Base-by-base conservation (phyloP, 2,113 vertebrate species). In the Perccottus glenii region DNA sequence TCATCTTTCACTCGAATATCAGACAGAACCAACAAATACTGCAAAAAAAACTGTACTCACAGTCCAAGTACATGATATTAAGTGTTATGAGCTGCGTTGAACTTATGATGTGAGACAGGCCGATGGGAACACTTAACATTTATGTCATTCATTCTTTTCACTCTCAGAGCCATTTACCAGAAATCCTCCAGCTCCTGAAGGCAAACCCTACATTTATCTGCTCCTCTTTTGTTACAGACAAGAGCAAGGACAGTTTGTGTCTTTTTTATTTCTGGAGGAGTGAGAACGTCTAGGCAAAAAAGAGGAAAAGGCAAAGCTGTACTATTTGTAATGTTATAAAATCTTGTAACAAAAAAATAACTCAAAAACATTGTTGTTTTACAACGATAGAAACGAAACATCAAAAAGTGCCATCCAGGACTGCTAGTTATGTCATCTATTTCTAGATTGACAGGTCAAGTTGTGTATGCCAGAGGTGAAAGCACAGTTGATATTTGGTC, bases 51-150 rank as follows among this genome's bases (percentile, higher is more conserved):
- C 19, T 27, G 19, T 27, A 27, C 19, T 27, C 5, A 40, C 44
- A 46, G 44, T 46, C 44, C 12, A 27, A 40, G 38, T 40, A 3
- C 38, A 40, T 40, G 11, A 12, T 11, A 46, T 46, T 27, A 27
- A 27, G 44, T 46, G 15, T 33, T 14, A 14, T 14, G 51, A 15
- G 32, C 32, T 45, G 27, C 49, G 61, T 67, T 36, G 42, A 60
- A 45, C 15, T 11, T 55, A 70, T 19, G 43, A 12, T 8, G 16
- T 5, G 5, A 60, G 50, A 60, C 55, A 6, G 9, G 65, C 65
- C 77, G 62, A 38, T 6, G 44, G 52, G 75, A 69, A 68, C 12
- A 12, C 51, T n/a, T 55, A 75, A 35, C 69, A 70, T 79, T 68
- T 79, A 57, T 62, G 60, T 35, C 67, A 49, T 52, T 57, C 67